Percentiles rank a stretch among this genome's conserved stretches.
These are phyloP conservation scores for Tricholauxania praeusta DNA, from an alignment of 2,888 invertebrate species.

Conservation along the genomic window DNA sequence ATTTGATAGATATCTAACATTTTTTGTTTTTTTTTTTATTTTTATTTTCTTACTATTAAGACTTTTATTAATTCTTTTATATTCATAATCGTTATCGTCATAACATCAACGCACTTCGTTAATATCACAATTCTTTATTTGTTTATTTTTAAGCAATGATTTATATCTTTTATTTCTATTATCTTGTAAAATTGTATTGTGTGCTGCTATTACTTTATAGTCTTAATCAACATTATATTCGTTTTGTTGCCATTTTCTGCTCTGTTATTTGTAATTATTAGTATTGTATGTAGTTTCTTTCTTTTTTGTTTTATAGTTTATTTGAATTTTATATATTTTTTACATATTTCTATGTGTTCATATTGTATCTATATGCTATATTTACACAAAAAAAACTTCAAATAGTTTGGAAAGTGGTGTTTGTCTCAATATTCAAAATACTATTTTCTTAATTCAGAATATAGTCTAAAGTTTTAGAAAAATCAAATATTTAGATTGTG, in stretches of 20 bases:
- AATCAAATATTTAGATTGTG: no score
- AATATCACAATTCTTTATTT: constrained; percentile 44
- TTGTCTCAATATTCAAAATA: neutral
- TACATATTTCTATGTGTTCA: constrained; percentile 22
- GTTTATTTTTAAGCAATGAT: constrained; percentile 16
- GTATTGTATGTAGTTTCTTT: constrained; percentile 17
- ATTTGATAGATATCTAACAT: constrained; percentile 15
- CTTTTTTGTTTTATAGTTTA: constrained; percentile 34
- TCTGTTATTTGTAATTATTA: constrained; percentile 32
- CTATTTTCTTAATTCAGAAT: no score
- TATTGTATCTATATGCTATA: neutral
- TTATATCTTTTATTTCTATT: constrained; percentile 37
- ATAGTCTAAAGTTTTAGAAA: no score
- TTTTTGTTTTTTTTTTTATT: neutral
- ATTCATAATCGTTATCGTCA: constrained; percentile 32
- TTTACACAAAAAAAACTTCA: neutral
- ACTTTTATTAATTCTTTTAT: constrained; percentile 14
- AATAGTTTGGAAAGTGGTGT: no score
- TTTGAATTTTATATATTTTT: constrained; percentile 27
- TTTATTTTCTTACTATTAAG: constrained; percentile 10
- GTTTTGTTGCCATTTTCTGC: constrained; percentile 27
- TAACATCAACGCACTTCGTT: constrained; percentile 39
- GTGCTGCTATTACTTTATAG: neutral
- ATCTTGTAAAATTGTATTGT: constrained; percentile 30
- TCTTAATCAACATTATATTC: neutral